A percentile compares a stretch with the other conserved stretches of the same genome.
Evolutionary conservation across 2,113 vertebrate genomes (phyloP).

Genomic region (Narcine bancroftii): DNA sequence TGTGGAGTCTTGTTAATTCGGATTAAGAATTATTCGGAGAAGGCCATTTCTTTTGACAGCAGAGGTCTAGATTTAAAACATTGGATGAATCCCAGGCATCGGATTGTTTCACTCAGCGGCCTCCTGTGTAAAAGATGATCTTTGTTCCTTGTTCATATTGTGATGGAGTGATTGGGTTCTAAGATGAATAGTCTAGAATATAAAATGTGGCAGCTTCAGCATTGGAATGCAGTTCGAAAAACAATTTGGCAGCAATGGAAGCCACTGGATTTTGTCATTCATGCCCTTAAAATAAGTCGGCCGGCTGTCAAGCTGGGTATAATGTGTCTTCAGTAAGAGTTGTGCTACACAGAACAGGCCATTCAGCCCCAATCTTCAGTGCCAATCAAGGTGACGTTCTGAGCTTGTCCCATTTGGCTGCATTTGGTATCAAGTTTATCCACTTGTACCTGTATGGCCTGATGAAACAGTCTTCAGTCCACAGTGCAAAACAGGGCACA

Average conservation of each 20-base stretch:
- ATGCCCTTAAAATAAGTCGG: background rate
- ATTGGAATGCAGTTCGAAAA: background rate
- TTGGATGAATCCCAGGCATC: background rate
- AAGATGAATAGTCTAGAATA: background rate
- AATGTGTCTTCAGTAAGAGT: background rate
- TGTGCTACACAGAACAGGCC: too few species aligned
- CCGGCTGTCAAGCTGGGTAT: background rate
- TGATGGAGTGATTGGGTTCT: too few species aligned
- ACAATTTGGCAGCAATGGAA: background rate
- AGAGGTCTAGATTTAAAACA: background rate
- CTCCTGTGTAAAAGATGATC: background rate
- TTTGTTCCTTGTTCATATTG: background rate
- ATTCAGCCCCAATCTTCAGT: too few species aligned
- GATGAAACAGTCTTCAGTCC: too few species aligned
- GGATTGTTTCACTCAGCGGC: background rate
- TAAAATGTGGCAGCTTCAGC: background rate
- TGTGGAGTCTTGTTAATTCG: too few species aligned
- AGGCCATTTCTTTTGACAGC: too few species aligned
- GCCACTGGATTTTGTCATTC: background rate
- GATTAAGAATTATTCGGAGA: too few species aligned
- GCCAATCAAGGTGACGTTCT: too few species aligned
- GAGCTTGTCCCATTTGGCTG: too few species aligned
- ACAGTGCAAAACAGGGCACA: too few species aligned
- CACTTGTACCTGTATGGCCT: too few species aligned
- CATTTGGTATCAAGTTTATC: too few species aligned